Evolutionary conservation across 2,888 invertebrate species (phyloP).

Genomic region (Marasmarcha lunaedactyla): DNA sequence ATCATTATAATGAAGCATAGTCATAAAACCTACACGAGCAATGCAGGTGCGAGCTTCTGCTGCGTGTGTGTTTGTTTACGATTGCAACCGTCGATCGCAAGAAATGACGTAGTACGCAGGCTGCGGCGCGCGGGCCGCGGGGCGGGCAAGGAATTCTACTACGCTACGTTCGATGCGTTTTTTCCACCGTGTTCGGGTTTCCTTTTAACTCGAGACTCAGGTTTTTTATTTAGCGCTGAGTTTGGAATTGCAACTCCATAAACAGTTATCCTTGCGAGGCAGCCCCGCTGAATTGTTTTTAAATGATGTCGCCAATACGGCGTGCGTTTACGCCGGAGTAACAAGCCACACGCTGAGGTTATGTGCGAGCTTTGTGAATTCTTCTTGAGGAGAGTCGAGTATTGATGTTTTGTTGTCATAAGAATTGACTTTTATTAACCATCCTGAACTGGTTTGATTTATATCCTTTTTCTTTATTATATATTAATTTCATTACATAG

Average conservation of each 20-base stretch:
- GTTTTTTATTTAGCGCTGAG: slow-evolving; percentile 56
- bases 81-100: slow-evolving; percentile 22
- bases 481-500: too few species aligned
- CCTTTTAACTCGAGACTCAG: slow-evolving; percentile 45
- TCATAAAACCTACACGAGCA: too few species aligned
- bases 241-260: slow-evolving; percentile 61
- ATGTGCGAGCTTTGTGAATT: slow-evolving; percentile 16
- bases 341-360: slow-evolving; percentile 18
- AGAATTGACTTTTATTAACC: too few species aligned
- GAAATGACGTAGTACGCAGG: slow-evolving; percentile 39
- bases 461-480: too few species aligned
- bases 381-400: too few species aligned
- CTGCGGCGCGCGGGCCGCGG: slow-evolving; percentile 31
- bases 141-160: slow-evolving; percentile 36
- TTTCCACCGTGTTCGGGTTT: slow-evolving; percentile 45
- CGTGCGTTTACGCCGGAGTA: slow-evolving; percentile 28
- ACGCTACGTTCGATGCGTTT: slow-evolving; percentile 34
- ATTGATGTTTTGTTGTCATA: too few species aligned
- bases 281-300: slow-evolving; percentile 65
- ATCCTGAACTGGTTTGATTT: too few species aligned
- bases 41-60: background rate
- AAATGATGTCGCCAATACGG: slow-evolving; percentile 38
- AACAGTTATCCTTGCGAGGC: slow-evolving; percentile 61
- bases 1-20: too few species aligned
- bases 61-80: slow-evolving; percentile 27